phyloP scores from a whole-genome alignment of 2,888 invertebrate genomes.

The Drosophila colorata region DNA sequence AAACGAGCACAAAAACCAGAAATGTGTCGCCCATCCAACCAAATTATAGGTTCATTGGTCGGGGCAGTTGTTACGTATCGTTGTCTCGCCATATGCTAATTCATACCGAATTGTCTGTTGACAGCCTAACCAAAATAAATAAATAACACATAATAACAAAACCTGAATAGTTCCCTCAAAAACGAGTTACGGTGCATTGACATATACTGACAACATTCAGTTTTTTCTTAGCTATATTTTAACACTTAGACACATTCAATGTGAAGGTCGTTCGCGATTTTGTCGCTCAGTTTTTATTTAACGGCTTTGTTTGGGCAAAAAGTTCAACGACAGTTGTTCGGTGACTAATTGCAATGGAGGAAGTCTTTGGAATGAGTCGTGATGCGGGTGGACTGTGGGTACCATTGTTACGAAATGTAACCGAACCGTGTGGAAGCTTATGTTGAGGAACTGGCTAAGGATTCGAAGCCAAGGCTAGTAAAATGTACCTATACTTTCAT shows the following conservation, averaged over 20 bases:
- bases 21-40: constrained; percentile 41
- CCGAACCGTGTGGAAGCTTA: neutral
- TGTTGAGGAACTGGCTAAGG: neutral
- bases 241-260: constrained; percentile 65
- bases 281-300: constrained; percentile 17
- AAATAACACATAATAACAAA: constrained; percentile 41
- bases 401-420: neutral
- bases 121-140: constrained; percentile 52
- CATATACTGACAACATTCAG: constrained; percentile 38
- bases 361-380: constrained; percentile 53
- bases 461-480: neutral
- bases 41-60: constrained; percentile 65
- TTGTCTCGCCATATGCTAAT: constrained; percentile 65
- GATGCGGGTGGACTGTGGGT: constrained; percentile 34
- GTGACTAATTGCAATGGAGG: constrained; percentile 66
- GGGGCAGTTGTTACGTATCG: constrained; percentile 35
- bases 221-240: constrained; percentile 20
- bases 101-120: constrained; percentile 47
- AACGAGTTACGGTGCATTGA: constrained; percentile 65
- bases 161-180: constrained; percentile 39
- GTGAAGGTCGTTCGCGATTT: constrained; percentile 63
- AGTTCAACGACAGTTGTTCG: constrained; percentile 63
- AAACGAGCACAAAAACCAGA: constrained; percentile 38
- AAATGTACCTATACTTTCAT: too few species aligned
- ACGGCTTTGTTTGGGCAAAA: constrained; percentile 19